Conservation (phyloP, 2,797 vertebrate species). For the Ptychadena robeensis region DNA sequence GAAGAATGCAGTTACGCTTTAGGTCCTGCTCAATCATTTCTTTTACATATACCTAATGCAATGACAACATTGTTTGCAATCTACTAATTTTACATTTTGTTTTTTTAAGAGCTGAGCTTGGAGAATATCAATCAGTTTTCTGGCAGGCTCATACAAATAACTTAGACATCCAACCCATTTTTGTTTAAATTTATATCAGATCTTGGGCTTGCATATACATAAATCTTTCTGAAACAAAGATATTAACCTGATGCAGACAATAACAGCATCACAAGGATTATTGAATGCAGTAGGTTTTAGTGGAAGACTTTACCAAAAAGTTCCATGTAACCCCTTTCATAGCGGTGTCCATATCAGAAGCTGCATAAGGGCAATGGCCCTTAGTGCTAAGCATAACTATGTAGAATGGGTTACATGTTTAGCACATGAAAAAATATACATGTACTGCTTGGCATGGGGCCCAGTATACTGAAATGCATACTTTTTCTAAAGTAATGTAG, state of each 20-base stretch:
- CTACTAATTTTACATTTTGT: slow-evolving; percentile 38
- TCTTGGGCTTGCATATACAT: slow-evolving; percentile 29
- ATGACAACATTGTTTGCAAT: slow-evolving; percentile 52
- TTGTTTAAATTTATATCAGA: slow-evolving; percentile 48
- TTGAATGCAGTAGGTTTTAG: slow-evolving; percentile 69
- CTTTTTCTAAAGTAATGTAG: no score
- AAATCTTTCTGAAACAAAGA: slow-evolving; percentile 68
- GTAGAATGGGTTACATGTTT: neutral
- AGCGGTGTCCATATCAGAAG: slow-evolving; percentile 63
- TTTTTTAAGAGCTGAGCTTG: slow-evolving; percentile 15
- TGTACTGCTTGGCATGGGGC: neutral
- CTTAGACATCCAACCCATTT: slow-evolving; percentile 14
- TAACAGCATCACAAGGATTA: slow-evolving; percentile 14
- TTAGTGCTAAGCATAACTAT: neutral
- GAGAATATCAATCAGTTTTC: slow-evolving; percentile 46
- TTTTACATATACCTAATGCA: slow-evolving; percentile 47
- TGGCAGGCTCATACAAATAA: slow-evolving; percentile 51
- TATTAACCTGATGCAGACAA: slow-evolving; percentile 49
- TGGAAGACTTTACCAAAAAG: slow-evolving; percentile 63
- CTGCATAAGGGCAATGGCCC: slow-evolving; percentile 39
- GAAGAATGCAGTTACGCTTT: neutral
- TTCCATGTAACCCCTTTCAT: slow-evolving; percentile 52
- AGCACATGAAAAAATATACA: neutral
- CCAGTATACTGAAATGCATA: neutral
- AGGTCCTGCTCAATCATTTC: slow-evolving; percentile 16